Conservation (phyloP, 2,797 vertebrate species). For the Agapornis canus region DNA sequence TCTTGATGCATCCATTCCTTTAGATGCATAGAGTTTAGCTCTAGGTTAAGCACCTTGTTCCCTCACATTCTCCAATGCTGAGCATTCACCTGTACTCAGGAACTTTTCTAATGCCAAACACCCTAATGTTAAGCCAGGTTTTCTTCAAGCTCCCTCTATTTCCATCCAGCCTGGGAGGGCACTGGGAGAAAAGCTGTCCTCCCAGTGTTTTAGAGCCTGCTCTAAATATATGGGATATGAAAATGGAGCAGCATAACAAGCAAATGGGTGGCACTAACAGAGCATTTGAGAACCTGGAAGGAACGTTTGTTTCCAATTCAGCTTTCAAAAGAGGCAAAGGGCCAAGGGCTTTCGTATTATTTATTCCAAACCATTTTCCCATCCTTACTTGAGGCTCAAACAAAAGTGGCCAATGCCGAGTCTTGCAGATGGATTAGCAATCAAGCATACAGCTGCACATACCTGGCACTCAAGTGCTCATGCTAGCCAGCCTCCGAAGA, state of each 20-base stretch:
- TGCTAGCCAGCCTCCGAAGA: conserved; percentile 41
- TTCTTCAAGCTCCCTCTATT: not conserved
- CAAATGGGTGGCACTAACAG: conserved; percentile 1
- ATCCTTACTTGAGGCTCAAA: conserved; percentile 48
- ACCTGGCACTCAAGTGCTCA: conserved; percentile 40
- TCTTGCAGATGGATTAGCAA: conserved; percentile 66
- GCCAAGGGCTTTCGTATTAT: conserved; percentile 54
- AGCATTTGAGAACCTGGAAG: conserved; percentile 37
- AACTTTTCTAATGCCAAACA: not conserved
- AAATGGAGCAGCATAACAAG: not conserved
- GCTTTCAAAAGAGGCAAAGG: conserved; percentile 58
- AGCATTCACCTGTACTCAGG: not conserved
- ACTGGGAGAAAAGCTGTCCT: not conserved
- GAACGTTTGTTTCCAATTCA: conserved; percentile 53
- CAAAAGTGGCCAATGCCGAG: conserved; percentile 56
- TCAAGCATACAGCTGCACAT: conserved; percentile 66
- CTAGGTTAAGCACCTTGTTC: not conserved
- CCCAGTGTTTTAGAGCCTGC: not conserved
- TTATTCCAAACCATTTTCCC: conserved; percentile 59
- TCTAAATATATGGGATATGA: not conserved
- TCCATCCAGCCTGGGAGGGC: not conserved
- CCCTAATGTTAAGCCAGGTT: not conserved
- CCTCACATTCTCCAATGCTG: not conserved
- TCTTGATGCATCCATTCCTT: not conserved
- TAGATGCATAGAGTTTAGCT: not conserved